These are phyloP conservation scores for Pseudococcus viburni DNA, from an alignment of 2,888 invertebrate genomes.

Conservation along the genomic window DNA sequence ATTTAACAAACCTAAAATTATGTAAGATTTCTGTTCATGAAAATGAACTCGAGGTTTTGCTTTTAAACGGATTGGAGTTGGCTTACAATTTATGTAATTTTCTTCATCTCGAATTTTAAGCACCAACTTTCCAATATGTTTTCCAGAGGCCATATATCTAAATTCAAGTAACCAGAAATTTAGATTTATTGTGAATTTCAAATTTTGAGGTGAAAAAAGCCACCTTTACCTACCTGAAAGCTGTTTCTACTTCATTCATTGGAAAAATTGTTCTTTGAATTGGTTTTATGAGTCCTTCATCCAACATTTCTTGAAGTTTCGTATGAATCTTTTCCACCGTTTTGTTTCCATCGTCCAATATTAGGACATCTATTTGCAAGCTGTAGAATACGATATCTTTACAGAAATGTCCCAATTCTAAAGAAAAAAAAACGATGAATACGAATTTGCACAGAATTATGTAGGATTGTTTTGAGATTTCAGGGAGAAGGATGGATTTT, in stretches of 20 bases:
- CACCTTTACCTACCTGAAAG: conserved; percentile 74
- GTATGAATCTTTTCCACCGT: background rate
- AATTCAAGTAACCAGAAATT: background rate
- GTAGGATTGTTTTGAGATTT: background rate
- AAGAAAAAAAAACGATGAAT: conserved; percentile 66
- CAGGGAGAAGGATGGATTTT: background rate
- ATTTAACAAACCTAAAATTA: conserved; percentile 75
- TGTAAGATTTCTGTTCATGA: conserved; percentile 73
- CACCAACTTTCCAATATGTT: conserved; percentile 85
- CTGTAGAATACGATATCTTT: conserved; percentile 84
- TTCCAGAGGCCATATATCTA: conserved; percentile 76
- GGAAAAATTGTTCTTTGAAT: conserved; percentile 78
- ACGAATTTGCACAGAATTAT: too few relatives aligned
- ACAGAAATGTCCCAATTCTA: conserved; percentile 78
- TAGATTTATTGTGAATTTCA: background rate
- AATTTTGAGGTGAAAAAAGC: background rate
- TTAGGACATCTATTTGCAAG: conserved; percentile 79
- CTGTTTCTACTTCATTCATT: conserved; percentile 79
- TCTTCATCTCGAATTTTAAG: conserved; percentile 74
- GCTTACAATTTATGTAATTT: conserved; percentile 69
- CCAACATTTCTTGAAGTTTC: conserved; percentile 78
- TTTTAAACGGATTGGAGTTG: conserved; percentile 69
- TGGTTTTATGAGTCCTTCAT: conserved; percentile 79
- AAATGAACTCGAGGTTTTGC: conserved; percentile 74
- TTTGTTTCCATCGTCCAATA: conserved; percentile 70